Evolutionary conservation across 2,113 vertebrate species (phyloP).

Genomic region (western clawed frog (Xenopus tropicalis)): UCB_Xtro_10.0 CM004443.2:68516001-68516500

Average conservation of each 20-base stretch:
- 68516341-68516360: constrained; percentile 67
- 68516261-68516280: constrained; percentile 65
- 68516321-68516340: constrained; percentile 55
- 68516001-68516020: constrained; percentile 56
- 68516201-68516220: constrained; percentile 46
- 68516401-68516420: constrained; percentile 62
- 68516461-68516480: constrained; percentile 48
- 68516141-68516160: constrained; percentile 54
- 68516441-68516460: constrained; percentile 52
- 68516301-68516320: constrained; percentile 73
- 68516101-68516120: background rate
- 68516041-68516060: background rate
- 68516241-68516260: constrained; percentile 66
- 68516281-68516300: constrained; percentile 66
- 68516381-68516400: constrained; percentile 58
- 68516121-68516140: constrained; percentile 57
- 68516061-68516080: background rate
- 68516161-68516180: constrained; percentile 52
- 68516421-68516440: constrained; percentile 67
- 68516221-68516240: constrained; percentile 64
- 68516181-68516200: constrained; percentile 53
- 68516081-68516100: background rate
- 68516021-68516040: background rate
- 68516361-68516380: constrained; percentile 65
- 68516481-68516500: constrained; percentile 52